phyloP scores from a whole-genome alignment of 2,888 invertebrate genomes.

The Ernsta delagoae region DNA sequence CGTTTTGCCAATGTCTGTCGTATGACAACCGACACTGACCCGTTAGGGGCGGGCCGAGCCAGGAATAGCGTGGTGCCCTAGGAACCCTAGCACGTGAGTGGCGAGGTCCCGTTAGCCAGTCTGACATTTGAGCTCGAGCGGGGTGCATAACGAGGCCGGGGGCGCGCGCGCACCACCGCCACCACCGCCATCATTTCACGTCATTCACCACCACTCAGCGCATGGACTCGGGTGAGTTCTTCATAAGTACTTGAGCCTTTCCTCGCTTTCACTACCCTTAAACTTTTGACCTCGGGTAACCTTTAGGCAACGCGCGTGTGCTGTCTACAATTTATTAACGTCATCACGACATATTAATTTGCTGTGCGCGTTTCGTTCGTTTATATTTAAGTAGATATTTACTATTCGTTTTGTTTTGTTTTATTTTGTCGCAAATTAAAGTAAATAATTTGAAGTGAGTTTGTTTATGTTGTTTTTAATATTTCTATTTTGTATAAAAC shows the following conservation, averaged over 20 bases:
- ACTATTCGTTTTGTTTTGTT: too few relatives aligned
- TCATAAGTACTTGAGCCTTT: not conserved
- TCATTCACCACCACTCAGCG: slow-evolving; percentile 15
- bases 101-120: slow-evolving; percentile 33
- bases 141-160: slow-evolving; percentile 51
- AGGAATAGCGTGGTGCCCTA: slow-evolving; percentile 15
- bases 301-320: slow-evolving; percentile 13
- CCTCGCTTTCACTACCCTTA: slow-evolving; percentile 11
- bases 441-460: not conserved
- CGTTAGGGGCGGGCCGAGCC: slow-evolving; percentile 2
- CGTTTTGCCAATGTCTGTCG: not conserved
- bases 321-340: not conserved
- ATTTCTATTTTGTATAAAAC: not conserved
- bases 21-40: slow-evolving; percentile 17
- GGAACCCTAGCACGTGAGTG: slow-evolving; percentile 34
- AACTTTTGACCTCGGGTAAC: slow-evolving; percentile 14
- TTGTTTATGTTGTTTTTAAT: not conserved
- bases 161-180: slow-evolving; percentile 22
- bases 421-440: too few relatives aligned
- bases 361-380: not conserved
- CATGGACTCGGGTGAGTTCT: slow-evolving; percentile 56
- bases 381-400: too few relatives aligned
- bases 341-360: not conserved
- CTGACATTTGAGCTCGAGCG: slow-evolving; percentile 65
- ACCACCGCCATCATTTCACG: slow-evolving; percentile 15